These are phyloP conservation scores for Drosophila bocki DNA, from an alignment of 1,140 invertebrate genomes.

Conservation along the genomic window DNA sequence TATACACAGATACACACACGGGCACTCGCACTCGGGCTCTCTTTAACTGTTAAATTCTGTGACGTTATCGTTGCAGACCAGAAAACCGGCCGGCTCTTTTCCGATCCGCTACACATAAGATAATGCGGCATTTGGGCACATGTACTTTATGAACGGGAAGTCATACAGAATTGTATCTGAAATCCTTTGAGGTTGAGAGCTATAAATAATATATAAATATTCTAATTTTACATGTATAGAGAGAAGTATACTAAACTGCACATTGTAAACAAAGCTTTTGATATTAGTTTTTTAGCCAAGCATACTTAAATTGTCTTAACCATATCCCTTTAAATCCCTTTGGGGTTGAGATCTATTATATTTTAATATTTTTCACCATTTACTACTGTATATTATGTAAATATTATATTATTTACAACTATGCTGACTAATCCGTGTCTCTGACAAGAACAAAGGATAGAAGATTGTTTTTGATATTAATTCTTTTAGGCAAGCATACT, in stretches of 20 bases:
- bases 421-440: background rate
- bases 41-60: slow-evolving; percentile 76
- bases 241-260: too few relatives aligned
- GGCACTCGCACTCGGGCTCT: slow-evolving; percentile 27
- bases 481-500: background rate
- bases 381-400: too few relatives aligned
- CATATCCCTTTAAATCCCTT: too few relatives aligned
- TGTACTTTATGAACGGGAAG: background rate
- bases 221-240: too few relatives aligned
- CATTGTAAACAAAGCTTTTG: too few relatives aligned
- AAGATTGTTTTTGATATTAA: background rate
- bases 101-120: slow-evolving; percentile 16
- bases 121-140: background rate
- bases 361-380: background rate
- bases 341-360: background rate
- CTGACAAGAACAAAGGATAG: background rate
- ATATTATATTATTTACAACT: background rate
- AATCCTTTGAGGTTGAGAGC: background rate
- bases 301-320: too few relatives aligned
- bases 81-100: slow-evolving; percentile 73
- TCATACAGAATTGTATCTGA: background rate
- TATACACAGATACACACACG: background rate
- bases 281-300: too few relatives aligned
- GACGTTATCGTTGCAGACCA: slow-evolving; percentile 56
- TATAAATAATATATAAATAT: too few relatives aligned